Evolutionary conservation across 2,888 invertebrate species (phyloP), one percentile per base, ranked within the genome.

Genomic region (Sisyra terminalis): DNA sequence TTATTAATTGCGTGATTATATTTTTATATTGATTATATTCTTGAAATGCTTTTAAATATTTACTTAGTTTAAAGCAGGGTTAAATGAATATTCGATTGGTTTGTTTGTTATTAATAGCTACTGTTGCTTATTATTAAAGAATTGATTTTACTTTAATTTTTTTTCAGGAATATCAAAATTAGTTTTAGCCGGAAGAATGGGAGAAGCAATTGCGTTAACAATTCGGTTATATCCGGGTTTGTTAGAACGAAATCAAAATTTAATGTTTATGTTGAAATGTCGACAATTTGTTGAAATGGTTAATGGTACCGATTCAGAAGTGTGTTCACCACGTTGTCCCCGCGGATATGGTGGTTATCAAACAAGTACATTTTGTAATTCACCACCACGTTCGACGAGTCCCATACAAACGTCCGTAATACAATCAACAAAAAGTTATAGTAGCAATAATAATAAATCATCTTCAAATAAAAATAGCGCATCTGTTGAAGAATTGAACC

Each of bases 221-320:
- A 78, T 82, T 58, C 75, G 82, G 53, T 69, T 89, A 51, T 96
- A 92, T 69, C 96, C 97, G 3, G 87, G 85, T n/a, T 73, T 97
- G 47, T 69, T 97, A 57, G 92, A 94, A 62, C 74, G 78, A 45
- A 87, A 94, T 66, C 78, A 77, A 52, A 89, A 92, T 64, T 73
- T 97, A 53, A 72, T 90, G 60, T 96, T 98, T 67, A 82, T 88
- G 71, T 76, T 97, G 56, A 94, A 94, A 66, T 94, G 94, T 60
- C 81, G 97, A 48, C 96, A 98, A 70, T 98, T 98, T 67, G 87
- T 97, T 31, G 97, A 98, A 68, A 94, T 96, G 92, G 89, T 97
- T 50, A 87, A 87, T 63, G 90, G 90, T 45, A 78, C 85, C 43
- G 89, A 90, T 64, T 73, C 78, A 37, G 84, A 77, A 63, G 75